Conservation (phyloP, 2,888 invertebrate genomes). For the Romanomermis culicivorax region DNA sequence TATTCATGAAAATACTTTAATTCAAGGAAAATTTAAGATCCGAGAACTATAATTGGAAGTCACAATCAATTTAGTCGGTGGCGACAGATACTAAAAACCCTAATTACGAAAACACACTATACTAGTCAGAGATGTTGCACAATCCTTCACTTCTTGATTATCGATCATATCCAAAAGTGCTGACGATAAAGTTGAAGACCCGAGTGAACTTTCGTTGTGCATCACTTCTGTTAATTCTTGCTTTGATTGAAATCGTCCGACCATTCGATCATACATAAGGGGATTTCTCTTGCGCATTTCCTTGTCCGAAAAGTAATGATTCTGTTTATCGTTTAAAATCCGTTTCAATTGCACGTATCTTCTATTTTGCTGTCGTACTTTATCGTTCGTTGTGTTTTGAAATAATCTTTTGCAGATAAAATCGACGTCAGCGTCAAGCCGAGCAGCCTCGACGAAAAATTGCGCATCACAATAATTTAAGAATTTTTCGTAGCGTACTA, state of each 20-base stretch:
- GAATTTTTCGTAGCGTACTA: neutral
- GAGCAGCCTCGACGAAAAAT: neutral
- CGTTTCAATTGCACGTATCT: constrained; percentile 57
- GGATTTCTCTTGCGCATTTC: constrained; percentile 86
- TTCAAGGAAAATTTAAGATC: too few relatives aligned
- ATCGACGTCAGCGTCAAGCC: neutral
- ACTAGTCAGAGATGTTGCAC: too few relatives aligned
- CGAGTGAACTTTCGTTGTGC: neutral
- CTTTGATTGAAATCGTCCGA: constrained; percentile 60
- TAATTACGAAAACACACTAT: too few relatives aligned
- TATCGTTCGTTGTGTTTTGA: neutral
- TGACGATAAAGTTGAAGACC: neutral
- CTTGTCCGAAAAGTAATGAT: constrained; percentile 57
- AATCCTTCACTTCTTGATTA: neutral
- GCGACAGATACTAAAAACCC: too few relatives aligned
- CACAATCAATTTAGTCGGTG: too few relatives aligned
- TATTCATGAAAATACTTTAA: too few relatives aligned
- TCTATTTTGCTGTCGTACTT: constrained; percentile 38
- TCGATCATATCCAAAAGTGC: neutral
- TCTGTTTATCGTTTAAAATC: constrained; percentile 42
- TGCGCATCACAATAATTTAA: neutral
- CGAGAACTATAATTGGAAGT: too few relatives aligned
- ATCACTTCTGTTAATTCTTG: constrained; percentile 41
- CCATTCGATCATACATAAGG: constrained; percentile 61
- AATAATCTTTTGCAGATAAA: neutral